phyloP scores from a whole-genome alignment of 1,140 invertebrate species.

The Vanessa atalanta region DNA sequence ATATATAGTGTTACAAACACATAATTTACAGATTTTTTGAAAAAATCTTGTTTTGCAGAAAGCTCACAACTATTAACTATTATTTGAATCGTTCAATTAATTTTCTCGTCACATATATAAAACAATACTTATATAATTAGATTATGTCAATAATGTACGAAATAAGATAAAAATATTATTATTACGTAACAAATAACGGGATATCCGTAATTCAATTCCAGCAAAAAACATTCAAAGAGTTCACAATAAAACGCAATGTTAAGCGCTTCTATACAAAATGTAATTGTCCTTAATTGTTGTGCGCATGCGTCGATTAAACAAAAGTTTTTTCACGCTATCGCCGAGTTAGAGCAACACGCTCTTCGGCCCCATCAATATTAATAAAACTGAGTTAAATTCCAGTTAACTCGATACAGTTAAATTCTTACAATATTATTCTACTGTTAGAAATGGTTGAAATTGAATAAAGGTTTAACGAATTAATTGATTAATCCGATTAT shows the following conservation, averaged over 20 bases:
- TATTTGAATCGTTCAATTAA: too few relatives aligned
- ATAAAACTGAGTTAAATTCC: slow-evolving; percentile 6
- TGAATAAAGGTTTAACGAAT: background rate
- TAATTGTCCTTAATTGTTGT: slow-evolving; percentile 33
- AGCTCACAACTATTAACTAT: too few relatives aligned
- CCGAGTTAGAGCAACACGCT: background rate
- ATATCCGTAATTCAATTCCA: slow-evolving; percentile 14
- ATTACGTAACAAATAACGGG: slow-evolving; percentile 7
- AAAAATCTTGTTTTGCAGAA: too few relatives aligned
- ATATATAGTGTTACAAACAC: too few relatives aligned
- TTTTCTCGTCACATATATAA: too few relatives aligned
- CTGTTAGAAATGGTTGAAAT: background rate
- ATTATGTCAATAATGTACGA: background rate
- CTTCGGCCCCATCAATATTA: slow-evolving; percentile 19
- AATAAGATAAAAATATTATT: background rate
- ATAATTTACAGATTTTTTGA: too few relatives aligned
- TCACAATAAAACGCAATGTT: slow-evolving; percentile 12
- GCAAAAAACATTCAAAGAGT: background rate
- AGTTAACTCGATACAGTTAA: slow-evolving; percentile 4
- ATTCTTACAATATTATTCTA: background rate
- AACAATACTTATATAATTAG: background rate
- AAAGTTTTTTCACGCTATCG: slow-evolving; percentile 19
- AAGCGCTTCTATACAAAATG: slow-evolving; percentile 6
- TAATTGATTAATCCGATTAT: too few relatives aligned
- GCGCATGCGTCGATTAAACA: slow-evolving; percentile 13